Evolutionary conservation across 2,888 invertebrate genomes (phyloP), one percentile per base, ranked within the genome.

Genomic region (Cephus spinipes): DNA sequence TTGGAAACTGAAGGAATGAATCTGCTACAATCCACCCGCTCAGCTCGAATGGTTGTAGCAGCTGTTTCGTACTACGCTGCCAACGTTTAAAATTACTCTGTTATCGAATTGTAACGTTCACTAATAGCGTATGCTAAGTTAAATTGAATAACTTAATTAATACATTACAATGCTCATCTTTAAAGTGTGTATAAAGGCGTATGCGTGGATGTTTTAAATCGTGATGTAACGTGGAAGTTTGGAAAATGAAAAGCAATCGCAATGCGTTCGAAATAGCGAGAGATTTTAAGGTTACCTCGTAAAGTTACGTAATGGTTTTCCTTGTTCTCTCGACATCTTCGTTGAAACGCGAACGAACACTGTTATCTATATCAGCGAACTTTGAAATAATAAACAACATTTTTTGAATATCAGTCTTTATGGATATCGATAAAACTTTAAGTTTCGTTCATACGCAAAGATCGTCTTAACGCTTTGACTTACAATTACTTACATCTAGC

Each of bases 101-200:
- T 69, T 69, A 69, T 31, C 15, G 32, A 76, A 79, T 80, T 81
- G 81, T 82, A 81, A 77, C 74, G 80, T 81, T 79, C 78, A 79
- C 77, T 74, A 71, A 79, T 82, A 81, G 79, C 81, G 73, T 77
- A 78, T 71, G 69, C 74, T 77, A 79, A 79, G 81, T 79, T 81
- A 81, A 80, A 80, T 79, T 77, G 80, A 81, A 81, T 81, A 81
- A 81, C 80, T 81, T 79, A 79, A 81, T 81, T 81, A 77, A 81
- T 80, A 40, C 40, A 40, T 40, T 40, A 40, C 4, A 40, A 40
- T 40, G 40, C 15, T 40, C 40, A 40, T 40, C 40, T 40, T 15
- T 69, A 69, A 69, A 69, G 32, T 69, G 32, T 69, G 32, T 69
- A 69, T 69, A 69, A 69, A 31, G 4, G 32, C 15, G 69, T 69